Conservation (phyloP, 2,888 invertebrate species). For the Oscheius sp. region DNA sequence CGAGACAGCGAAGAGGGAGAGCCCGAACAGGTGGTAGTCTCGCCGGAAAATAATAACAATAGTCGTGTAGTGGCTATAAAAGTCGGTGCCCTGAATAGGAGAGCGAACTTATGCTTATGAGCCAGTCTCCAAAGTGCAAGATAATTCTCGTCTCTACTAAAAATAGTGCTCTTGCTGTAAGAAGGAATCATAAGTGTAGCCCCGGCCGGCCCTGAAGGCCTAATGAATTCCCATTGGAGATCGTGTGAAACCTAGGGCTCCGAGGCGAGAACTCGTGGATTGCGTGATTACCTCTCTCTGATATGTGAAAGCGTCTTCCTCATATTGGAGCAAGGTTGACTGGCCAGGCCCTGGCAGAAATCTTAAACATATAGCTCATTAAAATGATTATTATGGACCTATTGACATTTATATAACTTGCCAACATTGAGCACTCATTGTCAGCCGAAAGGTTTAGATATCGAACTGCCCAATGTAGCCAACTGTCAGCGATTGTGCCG, state of each 20-base stretch:
- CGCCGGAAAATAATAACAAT: slow-evolving; percentile 3
- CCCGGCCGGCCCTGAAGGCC: not conserved
- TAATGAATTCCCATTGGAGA: slow-evolving; percentile 38
- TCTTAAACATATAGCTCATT: not conserved
- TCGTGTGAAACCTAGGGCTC: slow-evolving; percentile 32
- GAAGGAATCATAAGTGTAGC: slow-evolving; percentile 2
- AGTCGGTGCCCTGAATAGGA: not conserved
- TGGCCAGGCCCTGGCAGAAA: not conserved
- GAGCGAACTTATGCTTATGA: not conserved
- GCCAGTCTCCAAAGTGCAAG: not conserved
- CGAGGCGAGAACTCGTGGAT: slow-evolving; percentile 24
- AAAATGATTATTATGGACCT: not conserved
- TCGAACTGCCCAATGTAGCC: not conserved
- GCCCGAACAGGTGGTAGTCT: not conserved
- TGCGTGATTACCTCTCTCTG: slow-evolving; percentile 34
- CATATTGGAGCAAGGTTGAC: not conserved
- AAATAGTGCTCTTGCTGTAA: not conserved
- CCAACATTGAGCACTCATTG: not conserved
- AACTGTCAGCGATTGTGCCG: not conserved
- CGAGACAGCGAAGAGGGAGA: not conserved
- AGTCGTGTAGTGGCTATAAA: not conserved
- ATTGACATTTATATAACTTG: not conserved
- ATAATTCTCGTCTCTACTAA: too few species aligned
- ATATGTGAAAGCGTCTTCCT: slow-evolving; percentile 8
- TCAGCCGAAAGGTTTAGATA: not conserved